Conservation (phyloP, 2,888 invertebrate species). For the Mesochorus sp. region DNA sequence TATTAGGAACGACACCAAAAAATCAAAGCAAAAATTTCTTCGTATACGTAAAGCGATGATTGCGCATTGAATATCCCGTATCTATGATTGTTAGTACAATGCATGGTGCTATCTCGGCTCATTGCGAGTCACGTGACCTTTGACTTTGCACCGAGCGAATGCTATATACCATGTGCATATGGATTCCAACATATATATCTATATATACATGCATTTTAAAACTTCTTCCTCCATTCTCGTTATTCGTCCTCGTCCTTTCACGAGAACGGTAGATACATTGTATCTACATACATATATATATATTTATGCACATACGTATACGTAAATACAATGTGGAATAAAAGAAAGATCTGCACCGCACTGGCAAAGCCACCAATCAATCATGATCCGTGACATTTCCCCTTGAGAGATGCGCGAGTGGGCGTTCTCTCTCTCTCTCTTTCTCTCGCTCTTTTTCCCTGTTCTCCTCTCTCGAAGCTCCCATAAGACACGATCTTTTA, state of each 20-base stretch:
- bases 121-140: conserved; percentile 69
- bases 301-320: neutral
- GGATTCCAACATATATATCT: neutral
- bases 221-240: conserved; percentile 62
- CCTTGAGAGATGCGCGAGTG: conserved; percentile 50
- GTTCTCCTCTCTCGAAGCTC: conserved; percentile 31
- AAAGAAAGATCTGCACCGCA: conserved; percentile 41
- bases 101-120: conserved; percentile 58
- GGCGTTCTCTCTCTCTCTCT: conserved; percentile 46
- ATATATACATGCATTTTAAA: conserved; percentile 42
- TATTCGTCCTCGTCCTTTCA: conserved; percentile 56
- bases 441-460: conserved; percentile 5
- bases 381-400: conserved; percentile 70
- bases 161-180: conserved; percentile 9
- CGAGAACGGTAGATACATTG: conserved; percentile 5
- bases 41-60: too few species aligned
- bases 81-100: conserved; percentile 30
- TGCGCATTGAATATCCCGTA: conserved; percentile 10
- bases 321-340: conserved; percentile 3
- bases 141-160: conserved; percentile 68
- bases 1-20: too few species aligned
- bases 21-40: too few species aligned
- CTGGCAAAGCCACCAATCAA: conserved; percentile 69
- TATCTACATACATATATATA: conserved; percentile 5
- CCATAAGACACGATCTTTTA: conserved; percentile 4